Base-by-base conservation (phyloP, 2,888 invertebrate species). In the Colletes collaris region DNA sequence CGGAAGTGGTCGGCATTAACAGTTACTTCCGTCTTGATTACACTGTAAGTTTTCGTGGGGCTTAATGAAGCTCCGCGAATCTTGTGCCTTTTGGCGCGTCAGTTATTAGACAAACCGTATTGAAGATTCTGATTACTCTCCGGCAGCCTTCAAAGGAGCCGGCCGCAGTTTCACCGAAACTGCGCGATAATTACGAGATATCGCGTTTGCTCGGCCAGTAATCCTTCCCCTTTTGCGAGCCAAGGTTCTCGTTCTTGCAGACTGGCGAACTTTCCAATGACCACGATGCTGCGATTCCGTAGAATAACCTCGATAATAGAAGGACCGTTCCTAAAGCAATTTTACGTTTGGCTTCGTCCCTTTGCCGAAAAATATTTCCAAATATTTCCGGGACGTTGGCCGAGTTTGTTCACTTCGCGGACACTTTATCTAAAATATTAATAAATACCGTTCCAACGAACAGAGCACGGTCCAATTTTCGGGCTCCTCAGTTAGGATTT, bases 121-220 rank as follows among this genome's bases (percentile, higher is more conserved):
- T 80, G 85, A 88, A 89, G 87, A 89, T 88, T 91, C 87, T 91
- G 87, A 91, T 91, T 91, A 91, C 89, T 88, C 83, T 79, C 73
- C 73, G 71, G 65, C 71, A 49, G 60, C 46, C 65, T 66, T 86
- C 83, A 83, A 86, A 86, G 83, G 84, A 77, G 40, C 16, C 69
- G 58, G 37, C 62, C 59, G 49, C 50, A 68, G 75, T 79, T 81
- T 74, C 80, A 68, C 60, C 69, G 75, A 77, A 86, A 83, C 82
- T 81, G 78, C 56, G 80, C 71, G 85, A 87, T 86, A 85, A 87
- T 86, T 86, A 83, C 79, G 58, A 63, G 79, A 80, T 86, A 86
- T 86, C 85, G 77, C 74, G 67, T 49, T 64, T 66, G 13, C 64
- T 37, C 35, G 16, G 10, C 35, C 50, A 13, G 46, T n/a, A 53